Base-by-base conservation (phyloP, 2,797 vertebrate species). In the Xenops minutus region DNA sequence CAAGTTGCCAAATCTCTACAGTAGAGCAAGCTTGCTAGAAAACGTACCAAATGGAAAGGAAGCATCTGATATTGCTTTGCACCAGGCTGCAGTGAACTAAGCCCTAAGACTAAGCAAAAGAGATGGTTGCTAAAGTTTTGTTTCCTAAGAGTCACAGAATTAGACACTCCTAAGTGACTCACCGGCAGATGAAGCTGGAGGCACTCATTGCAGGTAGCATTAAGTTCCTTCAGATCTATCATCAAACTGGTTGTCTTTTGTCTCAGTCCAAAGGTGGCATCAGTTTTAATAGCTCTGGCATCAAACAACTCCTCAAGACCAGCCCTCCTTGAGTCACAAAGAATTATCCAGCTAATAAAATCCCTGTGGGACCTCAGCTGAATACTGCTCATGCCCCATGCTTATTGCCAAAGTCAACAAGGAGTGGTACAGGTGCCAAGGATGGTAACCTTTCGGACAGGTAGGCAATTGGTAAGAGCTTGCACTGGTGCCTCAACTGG, bases 131-230 rank as follows among this genome's bases (percentile, higher is more conserved):
- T 89, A 20, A 92, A 76, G 24, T 68, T 88, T 80, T 81, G 30
- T 91, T 91, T 84, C 73, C 46, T 23, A 41, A 77, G 78, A 91
- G 66, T 71, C 63, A 44, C 55, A 66, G 59, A 84, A 81, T 81
- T 54, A 66, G 90, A 51, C 66, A 58, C 88, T 95, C 90, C 92
- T 91, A 64, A 74, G 56, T 96, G 93, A 97, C 48, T 93, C 93
- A 95, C 44, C 49, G 80, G 75, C 14, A 44, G 34, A 64, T 75
- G 92, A 93, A 93, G 39, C 61, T 68, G 49, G 72, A 87, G 77
- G 80, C 21, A 46, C 10, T 87, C 37, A 58, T 9, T 71, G 77
- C 59, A 85, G 52, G 56, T n/a, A 96, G 46, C 30, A 37, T 51
- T 59, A 85, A 72, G 36, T 68, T 87, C 46, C 51, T 82, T 88